A percentile compares a stretch with the other conserved stretches of the same genome.
These are phyloP conservation scores for Drosophila rufa DNA, from an alignment of 1,140 invertebrate species.

Conservation along the genomic window DNA sequence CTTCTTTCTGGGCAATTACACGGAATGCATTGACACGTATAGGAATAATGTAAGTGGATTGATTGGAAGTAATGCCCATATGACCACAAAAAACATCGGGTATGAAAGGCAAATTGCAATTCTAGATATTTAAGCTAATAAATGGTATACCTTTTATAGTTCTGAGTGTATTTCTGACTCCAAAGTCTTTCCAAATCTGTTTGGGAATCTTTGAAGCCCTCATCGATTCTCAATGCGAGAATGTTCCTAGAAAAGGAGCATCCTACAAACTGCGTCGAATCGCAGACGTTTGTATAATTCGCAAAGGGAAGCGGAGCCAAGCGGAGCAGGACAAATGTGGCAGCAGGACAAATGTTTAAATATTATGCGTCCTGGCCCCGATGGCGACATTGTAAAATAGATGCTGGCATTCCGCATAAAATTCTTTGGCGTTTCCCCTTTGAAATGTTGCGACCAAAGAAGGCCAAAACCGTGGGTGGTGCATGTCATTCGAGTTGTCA, in stretches of 20 bases:
- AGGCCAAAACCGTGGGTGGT: slow-evolving; percentile 13
- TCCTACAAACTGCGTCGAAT: slow-evolving; percentile 21
- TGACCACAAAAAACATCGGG: no score
- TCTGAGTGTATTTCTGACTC: not conserved
- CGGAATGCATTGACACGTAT: slow-evolving; percentile 12
- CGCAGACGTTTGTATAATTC: slow-evolving; percentile 26
- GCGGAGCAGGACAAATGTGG: slow-evolving; percentile 20
- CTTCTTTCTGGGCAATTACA: slow-evolving; percentile 19
- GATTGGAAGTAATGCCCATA: slow-evolving; percentile 13
- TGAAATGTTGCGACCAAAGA: slow-evolving; percentile 61
- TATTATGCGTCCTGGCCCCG: slow-evolving; percentile 27
- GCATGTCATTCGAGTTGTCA: slow-evolving; percentile 74
- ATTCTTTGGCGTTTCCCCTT: slow-evolving; percentile 64
- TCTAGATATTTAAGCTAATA: not conserved
- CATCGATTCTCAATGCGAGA: not conserved
- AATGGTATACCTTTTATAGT: not conserved
- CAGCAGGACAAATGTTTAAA: slow-evolving; percentile 55
- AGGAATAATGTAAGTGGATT: slow-evolving; percentile 30
- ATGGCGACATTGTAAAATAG: slow-evolving; percentile 41
- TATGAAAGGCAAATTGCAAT: no score
- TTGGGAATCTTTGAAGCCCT: not conserved
- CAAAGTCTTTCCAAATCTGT: not conserved
- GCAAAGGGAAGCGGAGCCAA: slow-evolving; percentile 9
- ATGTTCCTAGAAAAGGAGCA: not conserved
- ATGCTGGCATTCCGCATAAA: slow-evolving; percentile 58